Evolutionary conservation across 2,113 vertebrate species (phyloP).

Genomic region (Tragelaphus scriptus): DNA sequence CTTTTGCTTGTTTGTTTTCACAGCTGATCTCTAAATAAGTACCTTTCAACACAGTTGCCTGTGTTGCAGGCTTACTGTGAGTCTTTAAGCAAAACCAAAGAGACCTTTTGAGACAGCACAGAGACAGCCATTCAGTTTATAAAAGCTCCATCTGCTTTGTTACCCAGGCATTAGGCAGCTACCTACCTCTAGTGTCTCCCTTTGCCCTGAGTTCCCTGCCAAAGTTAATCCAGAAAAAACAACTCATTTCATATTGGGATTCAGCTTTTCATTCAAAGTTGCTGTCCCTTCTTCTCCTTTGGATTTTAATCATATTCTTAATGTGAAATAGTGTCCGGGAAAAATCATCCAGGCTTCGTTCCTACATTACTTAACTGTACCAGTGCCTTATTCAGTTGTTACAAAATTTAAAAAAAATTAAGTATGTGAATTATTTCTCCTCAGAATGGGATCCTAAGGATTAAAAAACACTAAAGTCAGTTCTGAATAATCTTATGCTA

Average conservation of each 20-base stretch:
- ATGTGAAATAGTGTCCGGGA: not conserved
- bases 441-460: not conserved
- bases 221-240: not conserved
- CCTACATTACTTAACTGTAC: not conserved
- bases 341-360: not conserved
- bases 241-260: not conserved
- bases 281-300: not conserved
- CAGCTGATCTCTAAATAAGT: slow-evolving; percentile 43
- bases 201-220: not conserved
- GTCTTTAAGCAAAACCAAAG: slow-evolving; percentile 48
- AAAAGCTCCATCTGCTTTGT: slow-evolving; percentile 50
- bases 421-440: rapidly evolving
- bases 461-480: not conserved
- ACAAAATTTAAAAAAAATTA: not conserved
- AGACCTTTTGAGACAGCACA: slow-evolving; percentile 44
- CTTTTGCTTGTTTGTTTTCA: not conserved
- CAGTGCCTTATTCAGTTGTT: not conserved
- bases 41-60: slow-evolving; percentile 42
- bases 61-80: slow-evolving; percentile 60
- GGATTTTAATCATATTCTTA: not conserved
- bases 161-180: not conserved
- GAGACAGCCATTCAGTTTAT: not conserved
- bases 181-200: not conserved
- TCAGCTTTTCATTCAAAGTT: slow-evolving; percentile 3
- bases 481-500: not conserved